phyloP scores from a whole-genome alignment of 2,888 invertebrate species.

The Ochropleura plecta region DNA sequence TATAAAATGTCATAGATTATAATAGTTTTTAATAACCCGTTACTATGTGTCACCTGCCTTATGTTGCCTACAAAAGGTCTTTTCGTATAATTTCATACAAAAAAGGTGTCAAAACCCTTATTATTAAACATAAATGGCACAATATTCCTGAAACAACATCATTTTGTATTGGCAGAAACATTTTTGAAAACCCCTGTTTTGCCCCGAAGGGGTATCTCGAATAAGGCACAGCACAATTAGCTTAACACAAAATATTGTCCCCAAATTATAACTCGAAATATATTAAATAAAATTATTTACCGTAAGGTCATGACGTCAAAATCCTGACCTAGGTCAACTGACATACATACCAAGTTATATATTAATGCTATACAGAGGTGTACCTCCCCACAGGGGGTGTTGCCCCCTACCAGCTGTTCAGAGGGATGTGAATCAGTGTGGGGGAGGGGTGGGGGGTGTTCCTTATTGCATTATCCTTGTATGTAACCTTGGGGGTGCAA shows the following conservation, averaged over 20 bases:
- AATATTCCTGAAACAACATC: background rate
- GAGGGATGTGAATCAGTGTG: conserved; percentile 47
- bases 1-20: background rate
- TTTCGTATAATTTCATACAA: background rate
- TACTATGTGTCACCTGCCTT: conserved; percentile 37
- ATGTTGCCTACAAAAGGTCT: background rate
- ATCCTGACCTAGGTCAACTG: conserved; percentile 65
- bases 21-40: conserved; percentile 14
- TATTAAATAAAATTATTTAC: conserved; percentile 21
- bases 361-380: conserved; percentile 62
- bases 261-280: background rate
- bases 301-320: conserved; percentile 42
- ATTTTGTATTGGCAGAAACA: background rate
- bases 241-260: background rate
- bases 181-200: background rate
- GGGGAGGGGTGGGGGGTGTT: conserved; percentile 47
- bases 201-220: background rate
- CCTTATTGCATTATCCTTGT: conserved; percentile 77
- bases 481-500: conserved; percentile 66
- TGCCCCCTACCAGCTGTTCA: conserved; percentile 69
- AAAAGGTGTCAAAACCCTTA: conserved; percentile 9
- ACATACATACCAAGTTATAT: conserved; percentile 64
- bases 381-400: conserved; percentile 54
- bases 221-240: background rate
- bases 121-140: background rate